phyloP scores from a whole-genome alignment of 1,140 invertebrate species.

The Dendrolimus punctatus region DNA sequence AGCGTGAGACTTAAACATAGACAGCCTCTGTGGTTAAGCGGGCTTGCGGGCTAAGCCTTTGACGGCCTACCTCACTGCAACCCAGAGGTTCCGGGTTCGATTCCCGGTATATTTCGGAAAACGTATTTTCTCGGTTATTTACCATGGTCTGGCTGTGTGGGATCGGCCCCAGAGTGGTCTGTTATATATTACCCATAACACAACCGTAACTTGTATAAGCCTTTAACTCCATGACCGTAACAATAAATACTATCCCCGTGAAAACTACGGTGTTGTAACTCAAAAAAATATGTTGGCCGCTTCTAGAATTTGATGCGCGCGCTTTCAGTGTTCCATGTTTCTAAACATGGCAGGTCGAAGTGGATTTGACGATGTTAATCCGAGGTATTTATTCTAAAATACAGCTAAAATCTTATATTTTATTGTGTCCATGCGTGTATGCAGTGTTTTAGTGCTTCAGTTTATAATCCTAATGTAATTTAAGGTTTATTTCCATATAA shows the following conservation, averaged over 20 bases:
- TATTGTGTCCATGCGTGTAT: constrained; percentile 6
- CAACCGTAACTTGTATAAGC: too few species aligned
- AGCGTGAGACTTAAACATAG: too few species aligned
- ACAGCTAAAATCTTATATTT: constrained; percentile 17
- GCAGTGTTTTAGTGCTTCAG: constrained; percentile 8
- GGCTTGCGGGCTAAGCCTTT: too few species aligned
- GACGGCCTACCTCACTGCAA: too few species aligned
- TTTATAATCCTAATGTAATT: constrained; percentile 9
- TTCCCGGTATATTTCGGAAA: too few species aligned
- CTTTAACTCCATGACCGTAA: not conserved
- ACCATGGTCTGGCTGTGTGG: too few species aligned
- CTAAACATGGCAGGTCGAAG: constrained; percentile 72
- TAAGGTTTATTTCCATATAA: constrained; percentile 12
- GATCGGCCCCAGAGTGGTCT: too few species aligned
- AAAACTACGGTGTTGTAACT: constrained; percentile 7
- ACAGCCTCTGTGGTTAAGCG: too few species aligned
- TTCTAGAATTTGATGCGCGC: constrained; percentile 55
- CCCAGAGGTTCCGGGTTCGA: too few species aligned
- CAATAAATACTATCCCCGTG: not conserved
- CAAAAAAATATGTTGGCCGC: constrained; percentile 10
- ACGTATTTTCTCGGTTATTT: too few species aligned
- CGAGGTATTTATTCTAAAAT: constrained; percentile 61
- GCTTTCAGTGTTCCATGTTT: constrained; percentile 63
- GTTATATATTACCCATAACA: too few species aligned
- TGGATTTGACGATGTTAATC: constrained; percentile 69